These are phyloP conservation scores for Garra rufa DNA, from an alignment of 2,113 vertebrate genomes.

Conservation along the genomic window DNA sequence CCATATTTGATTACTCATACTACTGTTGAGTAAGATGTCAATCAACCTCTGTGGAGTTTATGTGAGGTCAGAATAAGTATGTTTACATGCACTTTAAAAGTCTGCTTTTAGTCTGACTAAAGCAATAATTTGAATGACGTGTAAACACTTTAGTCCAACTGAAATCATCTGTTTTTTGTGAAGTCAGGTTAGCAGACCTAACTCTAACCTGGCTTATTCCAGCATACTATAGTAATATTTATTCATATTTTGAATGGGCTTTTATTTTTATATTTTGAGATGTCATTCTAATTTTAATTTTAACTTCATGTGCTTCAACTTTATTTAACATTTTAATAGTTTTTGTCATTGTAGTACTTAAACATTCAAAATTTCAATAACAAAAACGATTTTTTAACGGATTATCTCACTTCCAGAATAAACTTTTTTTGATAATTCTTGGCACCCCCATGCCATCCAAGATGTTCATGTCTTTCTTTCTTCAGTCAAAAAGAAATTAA, in stretches of 20 bases:
- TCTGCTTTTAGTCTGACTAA: neutral
- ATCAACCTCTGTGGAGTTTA: neutral
- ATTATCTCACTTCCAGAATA: no score
- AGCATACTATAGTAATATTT: neutral
- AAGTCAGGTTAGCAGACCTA: neutral
- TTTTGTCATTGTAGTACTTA: neutral
- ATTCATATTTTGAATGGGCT: neutral
- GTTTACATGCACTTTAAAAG: neutral
- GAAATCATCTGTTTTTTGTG: neutral
- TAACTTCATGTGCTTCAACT: neutral
- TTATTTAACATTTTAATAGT: neutral
- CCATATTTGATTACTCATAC: constrained; percentile 65
- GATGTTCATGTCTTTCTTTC: no score
- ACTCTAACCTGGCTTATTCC: neutral
- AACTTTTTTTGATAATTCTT: no score
- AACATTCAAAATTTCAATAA: no score
- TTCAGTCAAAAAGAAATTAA: no score
- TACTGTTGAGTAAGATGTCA: constrained; percentile 61
- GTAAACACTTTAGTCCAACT: neutral
- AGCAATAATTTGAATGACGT: neutral
- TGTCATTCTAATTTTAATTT: neutral
- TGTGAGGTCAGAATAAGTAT: neutral
- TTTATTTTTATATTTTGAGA: neutral
- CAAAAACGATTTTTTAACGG: no score
- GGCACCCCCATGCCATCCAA: no score